Evolutionary conservation across 2,113 vertebrate genomes (phyloP), one percentile per base, ranked within the genome.

Genomic region (Brachyistius frenatus): DNA sequence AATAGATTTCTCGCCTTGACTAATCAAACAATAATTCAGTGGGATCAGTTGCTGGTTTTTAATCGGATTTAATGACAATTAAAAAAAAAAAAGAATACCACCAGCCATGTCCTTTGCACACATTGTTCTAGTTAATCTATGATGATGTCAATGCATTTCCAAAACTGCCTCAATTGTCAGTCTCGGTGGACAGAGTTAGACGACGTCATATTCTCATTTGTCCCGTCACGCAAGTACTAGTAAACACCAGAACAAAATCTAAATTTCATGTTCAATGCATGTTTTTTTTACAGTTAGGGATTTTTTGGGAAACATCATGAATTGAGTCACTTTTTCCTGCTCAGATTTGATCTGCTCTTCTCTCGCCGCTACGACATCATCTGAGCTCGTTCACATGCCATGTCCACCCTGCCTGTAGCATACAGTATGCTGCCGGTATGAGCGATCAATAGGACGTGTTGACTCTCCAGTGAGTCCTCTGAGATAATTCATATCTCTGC

Each of bases 401-500:
- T 58, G 5, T 69, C 47, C 46, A n/a, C 2, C 31, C 54, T 52
- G 14, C 53, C n/a, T 63, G 11, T 47, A 23, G 1, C 3, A 68
- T 41, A 41, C 5, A 76, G 23, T 23, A 23, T 47, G 54, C 53
- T 60, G 14, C 49, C 54, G 62, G 11, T 32, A 23, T 66, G 14
- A 72, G 23, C 4, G 23, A 83, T 78, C 63, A 84, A 65, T 63
- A 56, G 65, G 53, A 78, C 63, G 10, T 60, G 66, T 57, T 52
- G 63, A 46, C 37, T 66, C 10, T 68, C 7, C 9, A 50, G 3
- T 10, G 15, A 58, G 44, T 56, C 66, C 33, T 16, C 61, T 4
- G 63, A 65, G 47, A 62, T n/a, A 44, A 39, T 37, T 50, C 11
- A 47, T 44, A 46, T 70, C 71, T 30, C 9, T 36, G 32, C 61